Evolutionary conservation across 1,140 invertebrate genomes (phyloP).

Genomic region (Drosophila erecta): DNA sequence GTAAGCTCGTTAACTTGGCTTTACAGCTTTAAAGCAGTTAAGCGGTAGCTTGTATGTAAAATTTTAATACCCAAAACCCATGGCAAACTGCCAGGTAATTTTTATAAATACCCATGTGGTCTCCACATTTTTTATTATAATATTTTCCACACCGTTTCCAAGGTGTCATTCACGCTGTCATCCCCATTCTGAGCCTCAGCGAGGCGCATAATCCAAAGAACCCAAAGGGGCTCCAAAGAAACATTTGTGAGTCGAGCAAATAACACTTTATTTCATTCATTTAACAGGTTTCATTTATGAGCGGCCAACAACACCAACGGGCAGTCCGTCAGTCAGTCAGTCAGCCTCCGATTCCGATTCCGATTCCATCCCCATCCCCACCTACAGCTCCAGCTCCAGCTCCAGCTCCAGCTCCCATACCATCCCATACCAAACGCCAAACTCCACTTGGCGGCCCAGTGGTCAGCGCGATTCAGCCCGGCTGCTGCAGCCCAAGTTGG

Average conservation of each 20-base stretch:
- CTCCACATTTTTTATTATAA: neutral
- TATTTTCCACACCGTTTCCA: conserved; percentile 15
- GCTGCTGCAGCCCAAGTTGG: conserved; percentile 41
- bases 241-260: conserved; percentile 83
- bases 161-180: conserved; percentile 27
- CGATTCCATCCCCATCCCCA: conserved; percentile 6
- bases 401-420: neutral
- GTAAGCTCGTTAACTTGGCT: neutral
- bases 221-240: conserved; percentile 59
- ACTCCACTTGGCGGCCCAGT: conserved; percentile 36
- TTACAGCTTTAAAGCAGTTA: neutral
- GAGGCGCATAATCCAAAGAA: conserved; percentile 53
- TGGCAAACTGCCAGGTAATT: neutral
- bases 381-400: conserved; percentile 1
- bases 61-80: neutral
- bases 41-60: neutral
- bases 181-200: conserved; percentile 7
- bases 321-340: conserved; percentile 45
- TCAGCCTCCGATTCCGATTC: conserved; percentile 20
- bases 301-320: conserved; percentile 51
- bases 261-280: conserved; percentile 84
- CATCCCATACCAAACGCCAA: conserved; percentile 5
- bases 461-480: conserved; percentile 48
- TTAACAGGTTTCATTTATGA: conserved; percentile 84
- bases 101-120: neutral